Conservation (phyloP, 2,888 invertebrate species). For the Phengaris alcon region DNA sequence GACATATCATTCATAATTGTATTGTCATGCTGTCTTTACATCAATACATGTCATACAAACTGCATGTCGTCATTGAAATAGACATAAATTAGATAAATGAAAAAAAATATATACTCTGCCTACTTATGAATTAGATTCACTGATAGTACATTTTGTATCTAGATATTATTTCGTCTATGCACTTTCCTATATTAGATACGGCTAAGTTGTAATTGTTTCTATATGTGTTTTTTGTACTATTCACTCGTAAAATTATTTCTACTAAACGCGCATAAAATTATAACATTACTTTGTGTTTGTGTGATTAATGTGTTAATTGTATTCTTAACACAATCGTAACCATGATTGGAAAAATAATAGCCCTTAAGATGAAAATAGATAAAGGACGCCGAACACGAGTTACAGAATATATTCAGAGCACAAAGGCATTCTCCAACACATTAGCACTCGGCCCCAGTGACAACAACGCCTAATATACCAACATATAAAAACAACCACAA, state of each 20-base stretch:
- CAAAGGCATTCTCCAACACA: conserved; percentile 33
- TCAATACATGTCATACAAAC: no score
- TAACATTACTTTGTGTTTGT: neutral
- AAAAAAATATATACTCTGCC: no score
- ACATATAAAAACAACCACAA: conserved; percentile 47
- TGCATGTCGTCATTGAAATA: no score
- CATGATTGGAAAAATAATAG: conserved; percentile 25
- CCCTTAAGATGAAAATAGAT: conserved; percentile 28
- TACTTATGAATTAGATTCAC: no score
- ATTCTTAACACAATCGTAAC: neutral
- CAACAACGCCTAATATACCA: conserved; percentile 63
- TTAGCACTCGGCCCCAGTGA: conserved; percentile 51
- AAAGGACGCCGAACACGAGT: conserved; percentile 25
- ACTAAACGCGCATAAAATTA: neutral
- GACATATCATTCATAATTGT: no score
- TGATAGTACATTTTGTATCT: no score
- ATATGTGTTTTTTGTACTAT: no score
- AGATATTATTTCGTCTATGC: no score
- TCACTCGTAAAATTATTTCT: neutral
- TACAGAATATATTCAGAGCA: conserved; percentile 24
- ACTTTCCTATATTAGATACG: no score
- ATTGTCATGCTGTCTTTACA: no score
- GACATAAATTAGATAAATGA: no score
- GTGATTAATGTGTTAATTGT: conserved; percentile 20
- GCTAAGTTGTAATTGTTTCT: no score